phyloP scores from a whole-genome alignment of 2,888 invertebrate species.

The Antitype chi region DNA sequence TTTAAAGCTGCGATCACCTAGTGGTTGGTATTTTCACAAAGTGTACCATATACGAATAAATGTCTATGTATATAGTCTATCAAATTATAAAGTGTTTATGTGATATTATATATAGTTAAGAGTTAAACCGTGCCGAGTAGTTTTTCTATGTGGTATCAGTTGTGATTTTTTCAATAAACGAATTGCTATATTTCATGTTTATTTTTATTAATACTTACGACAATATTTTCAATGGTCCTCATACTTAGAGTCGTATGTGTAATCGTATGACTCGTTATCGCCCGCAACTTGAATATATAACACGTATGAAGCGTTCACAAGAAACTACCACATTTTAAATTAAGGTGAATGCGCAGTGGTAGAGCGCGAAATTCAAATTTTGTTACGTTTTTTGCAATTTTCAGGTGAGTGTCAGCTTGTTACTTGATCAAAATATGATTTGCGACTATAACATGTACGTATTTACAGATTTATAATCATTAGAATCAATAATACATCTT shows the following conservation, averaged over 20 bases:
- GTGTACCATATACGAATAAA: constrained; percentile 82
- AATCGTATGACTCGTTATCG: not conserved
- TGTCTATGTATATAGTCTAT: constrained; percentile 87
- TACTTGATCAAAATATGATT: no score
- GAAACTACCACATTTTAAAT: not conserved
- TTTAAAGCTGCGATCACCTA: constrained; percentile 75
- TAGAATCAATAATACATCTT: no score
- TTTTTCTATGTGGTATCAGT: constrained; percentile 91
- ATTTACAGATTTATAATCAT: no score
- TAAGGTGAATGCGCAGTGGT: no score
- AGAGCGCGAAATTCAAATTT: no score
- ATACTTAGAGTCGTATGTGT: not conserved
- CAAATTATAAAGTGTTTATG: constrained; percentile 90
- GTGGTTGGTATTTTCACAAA: constrained; percentile 78
- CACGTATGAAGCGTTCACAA: not conserved
- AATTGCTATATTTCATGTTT: constrained; percentile 82
- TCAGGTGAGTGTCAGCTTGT: no score
- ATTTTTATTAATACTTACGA: constrained; percentile 40
- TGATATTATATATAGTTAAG: constrained; percentile 90
- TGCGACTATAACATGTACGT: no score
- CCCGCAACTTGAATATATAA: not conserved
- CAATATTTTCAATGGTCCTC: not conserved
- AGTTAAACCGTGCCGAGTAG: constrained; percentile 91
- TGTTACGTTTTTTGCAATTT: no score
- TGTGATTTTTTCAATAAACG: constrained; percentile 90